Percentiles rank a stretch among this genome's conserved stretches.
phyloP scores from a whole-genome alignment of 2,797 vertebrate genomes.

The Poecilia picta region DNA sequence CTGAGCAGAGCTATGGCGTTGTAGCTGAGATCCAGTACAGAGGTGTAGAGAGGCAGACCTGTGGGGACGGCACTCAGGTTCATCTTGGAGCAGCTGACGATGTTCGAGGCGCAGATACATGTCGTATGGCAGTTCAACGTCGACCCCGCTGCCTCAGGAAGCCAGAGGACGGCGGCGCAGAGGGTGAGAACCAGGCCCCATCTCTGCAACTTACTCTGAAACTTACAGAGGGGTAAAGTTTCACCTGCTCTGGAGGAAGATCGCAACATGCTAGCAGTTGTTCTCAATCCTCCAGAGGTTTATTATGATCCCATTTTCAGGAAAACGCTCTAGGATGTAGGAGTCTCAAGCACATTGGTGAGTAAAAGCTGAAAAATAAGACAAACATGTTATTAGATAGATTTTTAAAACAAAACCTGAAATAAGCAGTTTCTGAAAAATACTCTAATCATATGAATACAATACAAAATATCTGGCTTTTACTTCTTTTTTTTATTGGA shows the following conservation, averaged over 20 bases:
- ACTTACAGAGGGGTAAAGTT: slow-evolving; percentile 53
- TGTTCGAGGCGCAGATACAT: slow-evolving; percentile 96
- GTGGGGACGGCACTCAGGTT: slow-evolving; percentile 83
- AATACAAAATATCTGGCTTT: neutral
- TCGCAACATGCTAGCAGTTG: slow-evolving; percentile 70
- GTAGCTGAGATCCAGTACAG: slow-evolving; percentile 93
- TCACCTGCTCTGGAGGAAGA: slow-evolving; percentile 52
- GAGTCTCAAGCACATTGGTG: slow-evolving; percentile 63
- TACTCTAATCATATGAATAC: neutral
- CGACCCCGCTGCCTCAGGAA: slow-evolving; percentile 56
- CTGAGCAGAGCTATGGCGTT: slow-evolving; percentile 86
- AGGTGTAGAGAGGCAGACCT: slow-evolving; percentile 85
- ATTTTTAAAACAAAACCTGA: neutral
- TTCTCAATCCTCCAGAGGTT: slow-evolving; percentile 54
- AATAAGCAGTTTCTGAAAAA: neutral
- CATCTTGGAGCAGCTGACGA: slow-evolving; percentile 95
- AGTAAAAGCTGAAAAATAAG: slow-evolving; percentile 59
- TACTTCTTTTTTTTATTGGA: too few species aligned
- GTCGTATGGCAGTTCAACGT: slow-evolving; percentile 84
- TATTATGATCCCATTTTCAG: slow-evolving; percentile 61
- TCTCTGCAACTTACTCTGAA: slow-evolving; percentile 45
- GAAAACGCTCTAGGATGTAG: slow-evolving; percentile 48
- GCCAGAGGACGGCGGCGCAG: slow-evolving; percentile 62
- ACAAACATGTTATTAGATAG: slow-evolving; percentile 11
- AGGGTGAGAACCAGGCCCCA: slow-evolving; percentile 62